These are phyloP conservation scores for Pteropus rufus DNA, from an alignment of 2,797 vertebrate species.

Conservation along the genomic window DNA sequence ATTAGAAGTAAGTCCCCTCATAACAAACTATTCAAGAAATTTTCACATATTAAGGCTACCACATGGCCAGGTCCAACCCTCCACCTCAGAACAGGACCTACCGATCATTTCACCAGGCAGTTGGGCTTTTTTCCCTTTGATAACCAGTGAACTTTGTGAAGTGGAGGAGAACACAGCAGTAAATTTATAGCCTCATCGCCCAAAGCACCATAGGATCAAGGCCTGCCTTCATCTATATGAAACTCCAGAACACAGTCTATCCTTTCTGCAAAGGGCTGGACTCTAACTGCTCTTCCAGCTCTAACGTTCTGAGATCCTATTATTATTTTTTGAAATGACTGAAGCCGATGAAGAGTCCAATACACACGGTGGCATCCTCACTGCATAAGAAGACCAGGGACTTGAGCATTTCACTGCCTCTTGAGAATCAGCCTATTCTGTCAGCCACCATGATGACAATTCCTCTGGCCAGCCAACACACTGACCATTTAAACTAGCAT, in stretches of 20 bases:
- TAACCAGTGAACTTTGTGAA: not conserved
- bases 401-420: not conserved
- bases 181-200: not conserved
- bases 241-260: not conserved
- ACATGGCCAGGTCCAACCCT: not conserved
- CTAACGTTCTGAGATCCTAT: not conserved
- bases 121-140: not conserved
- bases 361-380: not conserved
- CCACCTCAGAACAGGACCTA: not conserved
- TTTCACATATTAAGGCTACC: not conserved
- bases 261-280: not conserved
- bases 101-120: not conserved
- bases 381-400: not conserved
- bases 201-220: not conserved
- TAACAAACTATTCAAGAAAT: not conserved
- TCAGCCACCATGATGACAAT: not conserved
- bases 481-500: not conserved
- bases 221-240: not conserved
- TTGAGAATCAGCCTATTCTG: not conserved
- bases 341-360: not conserved
- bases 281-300: not conserved
- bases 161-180: not conserved
- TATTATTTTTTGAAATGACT: not conserved
- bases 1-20: not conserved
- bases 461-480: not conserved